A percentile compares a stretch with the other conserved stretches of the same genome.
Conservation (phyloP, 1,140 invertebrate genomes). For the Thereuonema tuberculata region DNA sequence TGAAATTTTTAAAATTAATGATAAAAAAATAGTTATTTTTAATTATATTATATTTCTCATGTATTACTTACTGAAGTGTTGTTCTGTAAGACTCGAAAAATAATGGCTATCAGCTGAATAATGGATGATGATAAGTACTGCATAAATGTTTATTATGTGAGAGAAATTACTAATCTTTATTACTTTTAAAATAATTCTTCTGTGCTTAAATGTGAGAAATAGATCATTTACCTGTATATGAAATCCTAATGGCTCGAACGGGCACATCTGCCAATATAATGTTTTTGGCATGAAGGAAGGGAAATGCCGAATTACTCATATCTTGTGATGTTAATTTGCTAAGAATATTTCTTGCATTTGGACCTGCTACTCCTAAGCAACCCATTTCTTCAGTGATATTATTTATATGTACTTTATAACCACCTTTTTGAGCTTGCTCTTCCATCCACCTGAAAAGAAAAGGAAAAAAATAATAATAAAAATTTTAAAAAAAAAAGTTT, state of each 20-base stretch:
- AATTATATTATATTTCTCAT: no score
- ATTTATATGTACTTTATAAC: slow-evolving; percentile 22
- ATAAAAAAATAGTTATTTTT: no score
- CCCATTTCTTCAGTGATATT: slow-evolving; percentile 28
- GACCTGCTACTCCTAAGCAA: slow-evolving; percentile 29
- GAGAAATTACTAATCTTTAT: no score
- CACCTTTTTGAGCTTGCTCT: slow-evolving; percentile 18
- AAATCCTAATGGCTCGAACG: slow-evolving; percentile 25
- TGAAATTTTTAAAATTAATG: not conserved
- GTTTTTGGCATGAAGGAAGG: slow-evolving; percentile 18
- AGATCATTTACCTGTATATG: slow-evolving; percentile 28
- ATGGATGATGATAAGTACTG: no score
- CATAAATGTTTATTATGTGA: no score
- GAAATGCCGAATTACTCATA: slow-evolving; percentile 16
- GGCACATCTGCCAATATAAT: slow-evolving; percentile 22
- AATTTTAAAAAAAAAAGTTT: no score
- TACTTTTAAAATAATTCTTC: no score
- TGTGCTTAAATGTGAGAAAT: no score
- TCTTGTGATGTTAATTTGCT: slow-evolving; percentile 19
- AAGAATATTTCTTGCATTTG: slow-evolving; percentile 25
- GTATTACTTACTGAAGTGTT: no score
- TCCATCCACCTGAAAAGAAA: slow-evolving; percentile 25
- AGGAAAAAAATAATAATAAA: slow-evolving; percentile 11
- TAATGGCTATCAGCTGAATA: no score
- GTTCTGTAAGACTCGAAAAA: no score